Evolutionary conservation across 2,113 vertebrate genomes (phyloP).

Genomic region (Thunnus maccoyii): DNA sequence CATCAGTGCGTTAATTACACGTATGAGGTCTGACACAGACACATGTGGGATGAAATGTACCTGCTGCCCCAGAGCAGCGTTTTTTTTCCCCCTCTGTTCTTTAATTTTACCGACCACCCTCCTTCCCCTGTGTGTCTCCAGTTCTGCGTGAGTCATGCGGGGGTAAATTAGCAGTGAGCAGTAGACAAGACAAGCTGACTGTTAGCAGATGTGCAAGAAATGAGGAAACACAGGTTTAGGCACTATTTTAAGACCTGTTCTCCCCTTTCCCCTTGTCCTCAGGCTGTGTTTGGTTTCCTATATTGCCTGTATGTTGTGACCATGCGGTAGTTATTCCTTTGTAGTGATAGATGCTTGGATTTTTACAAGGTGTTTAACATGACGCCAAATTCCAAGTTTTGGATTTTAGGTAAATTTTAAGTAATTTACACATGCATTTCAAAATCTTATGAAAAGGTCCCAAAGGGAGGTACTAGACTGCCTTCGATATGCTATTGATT

Average conservation of each 20-base stretch:
- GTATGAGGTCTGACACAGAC: conserved; percentile 63
- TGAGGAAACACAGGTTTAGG: conserved; percentile 60
- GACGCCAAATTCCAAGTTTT: background rate
- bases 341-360: background rate
- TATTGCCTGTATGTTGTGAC: background rate
- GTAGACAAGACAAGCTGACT: conserved; percentile 69
- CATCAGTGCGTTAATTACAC: conserved; percentile 67
- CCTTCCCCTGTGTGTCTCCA: conserved; percentile 37
- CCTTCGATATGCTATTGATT: conserved; percentile 24
- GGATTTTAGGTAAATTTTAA: background rate
- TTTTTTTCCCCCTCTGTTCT: conserved; percentile 32
- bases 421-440: background rate
- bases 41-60: conserved; percentile 66
- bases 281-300: conserved; percentile 30
- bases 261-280: conserved; percentile 19
- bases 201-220: conserved; percentile 73
- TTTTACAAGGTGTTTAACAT: conserved; percentile 10
- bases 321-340: background rate
- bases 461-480: background rate
- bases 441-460: conserved; percentile 4
- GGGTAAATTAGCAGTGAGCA: conserved; percentile 65
- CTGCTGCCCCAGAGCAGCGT: conserved; percentile 46
- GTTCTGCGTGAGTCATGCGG: conserved; percentile 50
- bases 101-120: conserved; percentile 47
- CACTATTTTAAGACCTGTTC: conserved; percentile 48